These are phyloP conservation scores for Diploptera punctata DNA, from an alignment of 2,888 invertebrate genomes.

Conservation along the genomic window DNA sequence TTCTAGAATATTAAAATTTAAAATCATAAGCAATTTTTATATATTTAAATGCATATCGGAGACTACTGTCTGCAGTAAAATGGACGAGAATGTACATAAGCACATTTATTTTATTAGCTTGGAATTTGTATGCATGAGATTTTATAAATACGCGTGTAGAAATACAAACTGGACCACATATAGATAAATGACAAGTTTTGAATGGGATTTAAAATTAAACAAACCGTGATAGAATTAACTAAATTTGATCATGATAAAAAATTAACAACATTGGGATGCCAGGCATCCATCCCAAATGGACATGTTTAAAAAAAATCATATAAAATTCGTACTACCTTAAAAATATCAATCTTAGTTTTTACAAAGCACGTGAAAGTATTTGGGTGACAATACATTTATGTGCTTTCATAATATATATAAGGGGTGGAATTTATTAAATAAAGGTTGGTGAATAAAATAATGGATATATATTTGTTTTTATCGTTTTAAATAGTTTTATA, in stretches of 20 bases:
- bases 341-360: conserved; percentile 11
- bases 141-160: background rate
- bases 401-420: conserved; percentile 2
- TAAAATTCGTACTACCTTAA: too few species aligned
- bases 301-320: background rate
- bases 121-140: background rate
- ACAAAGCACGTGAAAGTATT: conserved; percentile 12
- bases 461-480: background rate
- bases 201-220: conserved; percentile 2
- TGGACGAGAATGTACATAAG: too few species aligned
- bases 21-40: too few species aligned
- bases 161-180: background rate
- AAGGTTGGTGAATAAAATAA: conserved; percentile 3
- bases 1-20: too few species aligned
- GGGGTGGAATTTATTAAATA: background rate
- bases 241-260: background rate
- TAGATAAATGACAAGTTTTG: background rate
- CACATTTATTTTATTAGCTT: background rate
- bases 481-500: too few species aligned
- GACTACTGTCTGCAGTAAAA: too few species aligned
- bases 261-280: background rate
- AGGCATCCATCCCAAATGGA: conserved; percentile 21
- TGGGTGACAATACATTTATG: background rate
- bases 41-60: too few species aligned
- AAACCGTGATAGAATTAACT: conserved; percentile 5